Base-by-base conservation (phyloP, 1,140 invertebrate genomes). In the Temnothorax longispinosus region DNA sequence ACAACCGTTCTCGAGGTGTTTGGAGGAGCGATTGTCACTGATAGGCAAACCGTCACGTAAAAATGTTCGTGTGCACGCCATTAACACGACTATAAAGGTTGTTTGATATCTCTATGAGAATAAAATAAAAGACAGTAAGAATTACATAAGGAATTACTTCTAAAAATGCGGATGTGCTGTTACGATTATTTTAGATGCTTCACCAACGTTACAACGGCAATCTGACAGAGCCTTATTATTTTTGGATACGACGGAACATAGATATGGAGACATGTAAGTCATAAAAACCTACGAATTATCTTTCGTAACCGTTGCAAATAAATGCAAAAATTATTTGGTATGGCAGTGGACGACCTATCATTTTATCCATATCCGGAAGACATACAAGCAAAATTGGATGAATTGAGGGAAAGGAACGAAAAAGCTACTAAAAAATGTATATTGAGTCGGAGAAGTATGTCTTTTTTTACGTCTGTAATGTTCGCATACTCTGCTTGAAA, bases 321-420 rank as follows among this genome's bases (percentile, higher is more conserved):
- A 80, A 41, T 64, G 18, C 60, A 80, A 41, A 58, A 27, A 50
- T 77, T 74, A n/a, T 81, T 60, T 76, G 11, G 3, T 18, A 0
- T 38, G 64, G 60, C 44, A 91, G 88, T 94, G 41, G 89, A 94
- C 54, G 65, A 91, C 18, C 7, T 94, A 10, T 87, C 62, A 4
- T 93, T 93, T 67, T 90, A 92, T 50, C 94, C 94, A 6, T 94
- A 94, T 81, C 93, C 93, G 32, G 21, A 85, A 0, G 75, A 65
- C 8, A 77, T 95, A 32, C 54, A 90, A 44, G 85, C 86, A 15
- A 93, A 76, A 60, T n/a, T 95, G 10, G 74, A 92, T 3, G 21
- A 80, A 2, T 74, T 94, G 13, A 94, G 87, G 56, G 67, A 85
- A 62, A 86, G 52, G 2, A 94, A 95, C 64, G 60, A 64, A 1